Evolutionary conservation across 2,797 vertebrate genomes (phyloP), one percentile per base, ranked within the genome.

Genomic region (Semaprochilodus insignis): DNA sequence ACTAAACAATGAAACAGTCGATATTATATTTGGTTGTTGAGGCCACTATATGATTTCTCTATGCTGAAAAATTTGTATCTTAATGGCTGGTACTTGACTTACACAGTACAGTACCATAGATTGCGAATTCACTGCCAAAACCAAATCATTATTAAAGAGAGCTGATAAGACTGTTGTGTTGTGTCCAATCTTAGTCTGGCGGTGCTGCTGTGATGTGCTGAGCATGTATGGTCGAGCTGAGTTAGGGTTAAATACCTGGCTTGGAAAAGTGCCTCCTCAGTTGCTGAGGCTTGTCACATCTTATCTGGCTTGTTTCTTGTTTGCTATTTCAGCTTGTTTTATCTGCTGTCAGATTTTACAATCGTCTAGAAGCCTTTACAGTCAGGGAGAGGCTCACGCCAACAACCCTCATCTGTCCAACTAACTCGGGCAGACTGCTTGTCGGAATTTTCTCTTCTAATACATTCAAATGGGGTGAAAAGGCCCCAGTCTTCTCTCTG

Each of bases 341-440:
- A 84, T 83, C 44, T 40, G 40, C 76, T 77, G 86, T 87, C 79
- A 84, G 81, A 65, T 80, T 85, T 85, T 82, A 82, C 83, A 79
- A 73, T 79, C 66, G 36, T 77, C 81, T 77, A 67, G 57, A 55
- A 67, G 65, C 67, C 57, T 80, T 57, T 74, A 70, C 55, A 72
- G 73, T 77, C 79, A 74, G 67, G 77, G 62, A 75, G 62, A 55
- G 40, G 66, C 57, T 74, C 63, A 60, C 62, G 63, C 80, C 77
- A 59, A 62, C 67, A 77, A 72, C 27, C 66, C 71, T 78, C 70
- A 52, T 83, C 72, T 87, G 85, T 69, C 79, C 81, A 25, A 70
- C 51, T 69, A 83, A 75, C 71, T 82, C 78, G 67, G 63, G 60
- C 73, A 70, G 83, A 74, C 81, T 79, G 74, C 80, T 77, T 82